A percentile compares a stretch with the other conserved stretches of the same genome.
Conservation (phyloP, 2,888 invertebrate species). For the Chymomyza caudatula region DNA sequence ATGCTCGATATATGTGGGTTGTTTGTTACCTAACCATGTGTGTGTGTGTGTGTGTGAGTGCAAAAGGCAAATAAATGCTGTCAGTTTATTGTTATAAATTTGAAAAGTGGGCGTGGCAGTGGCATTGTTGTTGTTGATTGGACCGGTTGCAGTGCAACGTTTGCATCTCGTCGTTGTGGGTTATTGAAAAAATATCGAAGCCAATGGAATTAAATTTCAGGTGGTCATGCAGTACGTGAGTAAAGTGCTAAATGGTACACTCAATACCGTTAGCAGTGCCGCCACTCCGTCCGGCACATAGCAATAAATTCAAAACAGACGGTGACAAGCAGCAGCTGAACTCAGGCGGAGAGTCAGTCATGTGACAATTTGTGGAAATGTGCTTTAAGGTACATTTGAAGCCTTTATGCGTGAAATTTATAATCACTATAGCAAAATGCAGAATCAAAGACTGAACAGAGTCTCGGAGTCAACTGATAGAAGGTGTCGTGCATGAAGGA, state of each 20-base stretch:
- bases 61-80: background rate
- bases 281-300: background rate
- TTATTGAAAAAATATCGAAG: conserved; percentile 51
- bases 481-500: background rate
- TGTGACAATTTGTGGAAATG: conserved; percentile 53
- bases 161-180: conserved; percentile 41
- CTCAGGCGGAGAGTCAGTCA: background rate
- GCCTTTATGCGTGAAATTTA: background rate
- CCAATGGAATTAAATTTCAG: conserved; percentile 60
- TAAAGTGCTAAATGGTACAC: conserved; percentile 24
- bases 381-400: conserved; percentile 22
- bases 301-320: background rate
- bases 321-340: background rate
- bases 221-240: conserved; percentile 46
- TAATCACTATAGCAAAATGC: conserved; percentile 10
- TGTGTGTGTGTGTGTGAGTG: background rate
- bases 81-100: conserved; percentile 35
- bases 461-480: background rate
- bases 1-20: background rate
- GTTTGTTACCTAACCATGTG: background rate
- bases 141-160: conserved; percentile 22
- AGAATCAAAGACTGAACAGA: background rate
- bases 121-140: background rate
- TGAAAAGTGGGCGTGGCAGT: conserved; percentile 15
- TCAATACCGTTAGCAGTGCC: background rate